Conservation (phyloP, 2,797 vertebrate genomes). For the Orestias chungarensis region DNA sequence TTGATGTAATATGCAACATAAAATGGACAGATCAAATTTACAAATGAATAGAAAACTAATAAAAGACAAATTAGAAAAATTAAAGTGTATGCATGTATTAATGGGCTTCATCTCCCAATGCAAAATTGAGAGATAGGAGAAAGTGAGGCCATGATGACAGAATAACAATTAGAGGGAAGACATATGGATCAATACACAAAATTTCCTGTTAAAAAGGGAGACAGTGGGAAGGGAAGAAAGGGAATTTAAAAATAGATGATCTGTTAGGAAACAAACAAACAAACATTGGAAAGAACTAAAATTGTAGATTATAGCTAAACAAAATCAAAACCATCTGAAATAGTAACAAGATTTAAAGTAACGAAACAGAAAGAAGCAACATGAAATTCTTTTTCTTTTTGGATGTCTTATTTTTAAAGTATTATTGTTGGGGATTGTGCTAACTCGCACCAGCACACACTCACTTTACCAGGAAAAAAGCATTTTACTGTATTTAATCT, state of each 20-base stretch:
- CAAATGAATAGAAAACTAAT: not conserved
- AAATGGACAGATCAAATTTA: not conserved
- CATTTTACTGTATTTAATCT: not conserved
- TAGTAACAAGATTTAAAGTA: not conserved
- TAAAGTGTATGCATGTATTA: conserved; percentile 9
- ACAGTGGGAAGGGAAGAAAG: conserved; percentile 29
- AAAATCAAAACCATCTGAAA: conserved; percentile 3
- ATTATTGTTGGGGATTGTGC: conserved; percentile 54
- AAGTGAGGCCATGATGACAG: conserved; percentile 25
- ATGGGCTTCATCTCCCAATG: conserved; percentile 36
- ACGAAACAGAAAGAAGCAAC: conserved; percentile 11
- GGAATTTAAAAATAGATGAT: conserved; percentile 35
- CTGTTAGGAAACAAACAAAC: conserved; percentile 7
- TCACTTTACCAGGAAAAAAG: too few relatives aligned
- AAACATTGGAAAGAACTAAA: conserved; percentile 3
- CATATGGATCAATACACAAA: conserved; percentile 36
- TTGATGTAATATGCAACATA: not conserved
- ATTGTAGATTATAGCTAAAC: not conserved
- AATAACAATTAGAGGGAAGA: conserved; percentile 60
- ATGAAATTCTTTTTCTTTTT: conserved; percentile 28
- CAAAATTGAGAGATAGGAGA: conserved; percentile 37
- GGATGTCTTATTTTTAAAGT: conserved; percentile 29
- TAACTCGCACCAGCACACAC: too few relatives aligned
- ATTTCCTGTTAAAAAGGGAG: conserved; percentile 34
- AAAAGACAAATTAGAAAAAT: conserved; percentile 5